Base-by-base conservation (phyloP, 2,113 vertebrate species). In the Pampusana beccarii region DNA sequence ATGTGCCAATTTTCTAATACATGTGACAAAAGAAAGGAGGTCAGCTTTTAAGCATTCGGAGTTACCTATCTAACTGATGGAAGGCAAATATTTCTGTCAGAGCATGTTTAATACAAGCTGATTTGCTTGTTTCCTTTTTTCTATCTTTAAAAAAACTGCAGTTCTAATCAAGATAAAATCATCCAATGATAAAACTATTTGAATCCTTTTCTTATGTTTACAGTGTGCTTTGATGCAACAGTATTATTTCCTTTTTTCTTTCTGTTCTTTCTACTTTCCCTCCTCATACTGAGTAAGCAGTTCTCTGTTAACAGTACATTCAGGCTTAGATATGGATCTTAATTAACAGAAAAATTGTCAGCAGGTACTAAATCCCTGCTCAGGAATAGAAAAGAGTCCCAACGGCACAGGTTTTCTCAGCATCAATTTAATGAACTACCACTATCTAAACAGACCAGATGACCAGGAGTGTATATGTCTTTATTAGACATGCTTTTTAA, bases 281-380 rank as follows among this genome's bases (percentile, higher is more conserved):
- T 70, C 10, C 7, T 78, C 7, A 40, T 14, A 57, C 10, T 46
- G 65, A 75, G 21, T 26, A 88, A 92, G 80, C 65, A 93, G 12
- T 77, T 93, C 33, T 73, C 34, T 73, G 25, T n/a, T 80, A 90
- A 62, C 23, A 61, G 64, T 71, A 67, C 61, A 50, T 84, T 85
- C 31, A 3, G 40, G 40, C 31, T 92, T 92, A 74, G 81, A 94
- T 83, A 84, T 26, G 33, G 31, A 97, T 95, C 94, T 96, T 91
- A 97, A 95, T 97, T 97, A 96, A 77, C 38, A 89, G 38, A 72
- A 92, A 91, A 91, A 85, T 51, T 89, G 89, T 81, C 71, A 97
- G 54, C 71, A 94, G 79, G 58, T 86, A 70, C 31, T 85, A 88
- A 95, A 90, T 88, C 90, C 84, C 67, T 90, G 28, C 33, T 56